phyloP scores from a whole-genome alignment of 2,113 vertebrate species.

The Indicator indicator region DNA sequence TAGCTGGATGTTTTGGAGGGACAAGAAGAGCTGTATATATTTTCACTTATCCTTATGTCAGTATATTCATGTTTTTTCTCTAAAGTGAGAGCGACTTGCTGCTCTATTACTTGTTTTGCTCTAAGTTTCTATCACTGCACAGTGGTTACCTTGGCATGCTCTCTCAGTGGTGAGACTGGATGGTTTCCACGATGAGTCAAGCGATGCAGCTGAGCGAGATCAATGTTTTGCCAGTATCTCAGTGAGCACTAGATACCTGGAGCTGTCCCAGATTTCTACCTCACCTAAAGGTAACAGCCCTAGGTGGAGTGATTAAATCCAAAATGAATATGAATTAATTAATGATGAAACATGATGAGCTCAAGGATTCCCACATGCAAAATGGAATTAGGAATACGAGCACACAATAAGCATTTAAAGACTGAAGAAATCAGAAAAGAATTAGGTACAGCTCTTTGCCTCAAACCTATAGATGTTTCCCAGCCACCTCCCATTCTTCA shows the following conservation, averaged over 20 bases:
- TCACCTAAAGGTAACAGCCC: background rate
- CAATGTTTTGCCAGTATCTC: background rate
- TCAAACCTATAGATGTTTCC: background rate
- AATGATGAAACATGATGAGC: background rate
- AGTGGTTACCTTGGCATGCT: background rate
- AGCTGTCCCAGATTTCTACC: background rate
- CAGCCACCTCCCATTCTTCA: background rate
- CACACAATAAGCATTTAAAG: background rate
- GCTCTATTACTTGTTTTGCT: background rate
- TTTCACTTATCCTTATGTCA: background rate
- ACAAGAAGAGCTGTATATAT: background rate
- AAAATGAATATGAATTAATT: background rate
- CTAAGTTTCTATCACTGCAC: background rate
- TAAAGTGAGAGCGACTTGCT: background rate
- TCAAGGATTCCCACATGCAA: background rate
- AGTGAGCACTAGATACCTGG: background rate
- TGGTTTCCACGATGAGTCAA: constrained; percentile 23
- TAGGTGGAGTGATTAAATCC: background rate
- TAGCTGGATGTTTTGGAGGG: background rate
- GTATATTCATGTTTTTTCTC: background rate
- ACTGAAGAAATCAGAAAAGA: background rate
- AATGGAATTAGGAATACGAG: background rate
- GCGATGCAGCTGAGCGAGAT: background rate
- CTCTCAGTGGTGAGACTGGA: background rate
- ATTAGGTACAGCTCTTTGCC: background rate